A percentile compares a stretch with the other conserved stretches of the same genome.
Evolutionary conservation across 2,888 invertebrate genomes (phyloP).

Genomic region (Pycnomerus fuliginosus): DNA sequence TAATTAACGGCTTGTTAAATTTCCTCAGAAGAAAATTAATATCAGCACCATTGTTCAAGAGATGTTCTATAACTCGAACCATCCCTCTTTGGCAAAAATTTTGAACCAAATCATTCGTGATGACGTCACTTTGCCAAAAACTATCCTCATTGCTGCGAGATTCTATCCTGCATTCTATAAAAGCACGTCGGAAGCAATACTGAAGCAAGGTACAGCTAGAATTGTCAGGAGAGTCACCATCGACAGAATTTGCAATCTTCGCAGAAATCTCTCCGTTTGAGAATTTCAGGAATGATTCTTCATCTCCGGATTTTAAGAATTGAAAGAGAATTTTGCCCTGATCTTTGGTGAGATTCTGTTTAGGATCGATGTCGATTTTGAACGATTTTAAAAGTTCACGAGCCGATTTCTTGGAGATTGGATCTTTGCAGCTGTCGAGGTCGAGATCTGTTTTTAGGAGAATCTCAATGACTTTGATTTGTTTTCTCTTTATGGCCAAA

Average conservation of each 20-base stretch:
- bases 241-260: constrained; percentile 25
- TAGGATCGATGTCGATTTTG: constrained; percentile 10
- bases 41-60: constrained; percentile 34
- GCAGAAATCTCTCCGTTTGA: constrained; percentile 27
- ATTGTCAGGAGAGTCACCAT: constrained; percentile 23
- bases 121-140: constrained; percentile 22
- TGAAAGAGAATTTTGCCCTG: constrained; percentile 28
- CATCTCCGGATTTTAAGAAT: constrained; percentile 32
- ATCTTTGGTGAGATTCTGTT: constrained; percentile 9
- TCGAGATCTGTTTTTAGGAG: constrained; percentile 27
- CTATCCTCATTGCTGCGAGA: too few species aligned
- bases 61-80: constrained; percentile 28
- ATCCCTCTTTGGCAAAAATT: constrained; percentile 31
- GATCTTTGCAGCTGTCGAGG: constrained; percentile 29
- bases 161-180: too few species aligned
- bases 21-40: constrained; percentile 21
- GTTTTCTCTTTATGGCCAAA: constrained; percentile 32
- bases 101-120: constrained; percentile 30
- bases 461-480: constrained; percentile 20
- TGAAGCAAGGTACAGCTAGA: constrained; percentile 33
- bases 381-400: constrained; percentile 25
- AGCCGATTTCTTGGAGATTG: constrained; percentile 21
- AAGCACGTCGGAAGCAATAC: constrained; percentile 33
- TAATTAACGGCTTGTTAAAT: constrained; percentile 26
- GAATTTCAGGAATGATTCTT: constrained; percentile 30